Base-by-base conservation (phyloP, 2,797 vertebrate species). In the Myotis planiceps region DNA sequence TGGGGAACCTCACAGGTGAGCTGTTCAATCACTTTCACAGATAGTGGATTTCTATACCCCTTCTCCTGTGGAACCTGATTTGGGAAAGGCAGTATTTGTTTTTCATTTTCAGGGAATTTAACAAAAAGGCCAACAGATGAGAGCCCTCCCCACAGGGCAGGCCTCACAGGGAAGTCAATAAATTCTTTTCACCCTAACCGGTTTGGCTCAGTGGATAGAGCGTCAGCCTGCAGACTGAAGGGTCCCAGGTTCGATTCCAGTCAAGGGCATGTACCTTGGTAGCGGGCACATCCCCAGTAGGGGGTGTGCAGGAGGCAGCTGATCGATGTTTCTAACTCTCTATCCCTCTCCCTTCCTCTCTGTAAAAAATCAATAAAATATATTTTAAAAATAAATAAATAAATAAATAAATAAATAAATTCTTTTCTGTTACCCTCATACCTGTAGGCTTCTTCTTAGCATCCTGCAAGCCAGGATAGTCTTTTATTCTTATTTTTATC, bases 21-120 rank as follows among this genome's bases (percentile, higher is more conserved):
- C 21, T 82, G 88, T 66, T 45, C 74, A 53, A 3, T 90, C 82
- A 25, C 88, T 69, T 81, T 68, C 49, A 81, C 21, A 32, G 78
- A 47, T 68, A 37, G 2, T 68, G 34, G 79, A 32, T 51, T 75
- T 85, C 47, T 34, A 53, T 80, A 25, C 19, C 45, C 15, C 9
- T 82, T 78, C 63, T 87, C 51, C 60, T 23, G 12, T 42, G 51
- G 90, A 92, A 55, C 69, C 47, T 84, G 76, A 91, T 72, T 93
- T 74, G 68, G 82, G 84, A 74, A 83, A 92, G 49, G 18, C 71
- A 23, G 32, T 42, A 80, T 89, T 92, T 18, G 21, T 9, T 91
- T 88, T 95, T 95, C 12, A 80, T 93, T 96, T 96, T 75, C 39
- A 27, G 63, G 0, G 15, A 82, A 42, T 37, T 88, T 83, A 89